Base-by-base conservation (phyloP, 2,797 vertebrate genomes). In the Bufotes viridis region DNA sequence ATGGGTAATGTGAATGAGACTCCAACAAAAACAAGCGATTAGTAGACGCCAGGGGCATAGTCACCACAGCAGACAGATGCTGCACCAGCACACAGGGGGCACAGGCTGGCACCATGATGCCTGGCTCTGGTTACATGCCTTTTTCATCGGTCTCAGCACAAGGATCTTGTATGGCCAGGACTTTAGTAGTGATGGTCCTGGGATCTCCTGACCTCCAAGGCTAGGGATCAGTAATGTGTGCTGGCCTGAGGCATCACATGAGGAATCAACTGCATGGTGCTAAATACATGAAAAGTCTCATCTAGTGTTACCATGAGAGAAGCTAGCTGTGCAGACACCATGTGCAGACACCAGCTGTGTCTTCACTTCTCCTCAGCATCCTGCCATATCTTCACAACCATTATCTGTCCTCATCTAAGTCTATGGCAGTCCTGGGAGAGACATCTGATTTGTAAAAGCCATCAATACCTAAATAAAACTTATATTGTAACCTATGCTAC, bases 11-110 rank as follows among this genome's bases (percentile, higher is more conserved):
- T 17, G 42, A 70, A 20, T 24, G 70, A 76, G 57, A 26, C 12
- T 24, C 18, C 51, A n/a, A 29, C 29, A 63, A 65, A 76, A 67
- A 86, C 84, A 86, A 86, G 75, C 79, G 53, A 79, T 78, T 86
- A 86, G 34, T 78, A 13, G 29, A 74, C 11, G 26, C 11, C 11
- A 83, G 57, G 24, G 55, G 34, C 82, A 84, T n/a, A 84, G 29
- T 61, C 60, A 42, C 60, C 65, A 70, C 65, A 70, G 53, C 67
- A 84, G 69, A 75, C 82, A 75, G 72, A 85, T 24, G 83, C 58
- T 63, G 29, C 72, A 26, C 29, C 29, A 84, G 22, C 42, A 60
- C 57, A 75, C 29, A 70, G 22, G 26, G 69, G 82, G 34, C 55
- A 84, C 70, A 83, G 49, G 65, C 51, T 83, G 81, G 2, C 42